Base-by-base conservation (phyloP, 1,140 invertebrate species). In the Brachystomella parvula region DNA sequence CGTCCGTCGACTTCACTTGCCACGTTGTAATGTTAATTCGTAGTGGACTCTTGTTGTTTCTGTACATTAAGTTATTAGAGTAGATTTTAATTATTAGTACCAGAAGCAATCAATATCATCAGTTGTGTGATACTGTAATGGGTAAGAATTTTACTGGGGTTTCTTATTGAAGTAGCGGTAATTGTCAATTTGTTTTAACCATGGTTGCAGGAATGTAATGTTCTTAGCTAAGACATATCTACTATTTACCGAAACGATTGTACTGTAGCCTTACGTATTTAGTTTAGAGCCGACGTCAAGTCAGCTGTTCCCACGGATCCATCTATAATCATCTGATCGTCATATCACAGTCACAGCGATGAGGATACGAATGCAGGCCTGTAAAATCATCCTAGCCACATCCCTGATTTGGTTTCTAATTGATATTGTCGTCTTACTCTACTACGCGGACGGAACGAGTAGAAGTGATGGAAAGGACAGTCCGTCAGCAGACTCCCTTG, bases 331-430 rank as follows among this genome's bases (percentile, higher is more conserved):
- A 53, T 24, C 49, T 53, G 12, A 15, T 9, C 12, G 6, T 53
- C 24, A 53, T 53, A 26, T 53, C 24, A 15, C 24, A 53, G 21
- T 6, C 9, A 15, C 6, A 9, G 24, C 24, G 61, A 73, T 73
- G 72, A 60, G 69, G 82, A 85, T 93, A 77, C 85, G 90, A 76
- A 89, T 92, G 79, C 91, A 94, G 78, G 94, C 92, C 63, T 96
- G 92, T 79, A 91, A 93, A 76, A 89, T 98, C 70, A 90, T 98
- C 71, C 79, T 97, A 68, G 81, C 93, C 70, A 97, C 95, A 66
- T 97, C 94, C 0, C 80, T 98, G 64, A 91, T 94, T 47, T 98
- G 95, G 95, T 88, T 97, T 74, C 82, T 97, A 72, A 83, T 98
- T 39, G 93, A 94, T 79, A 90, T 95, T 28, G 84, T 90, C 63